Conservation (phyloP, 37 sponge, comb jelly and placozoan species). For the Crambe crambe region DNA sequence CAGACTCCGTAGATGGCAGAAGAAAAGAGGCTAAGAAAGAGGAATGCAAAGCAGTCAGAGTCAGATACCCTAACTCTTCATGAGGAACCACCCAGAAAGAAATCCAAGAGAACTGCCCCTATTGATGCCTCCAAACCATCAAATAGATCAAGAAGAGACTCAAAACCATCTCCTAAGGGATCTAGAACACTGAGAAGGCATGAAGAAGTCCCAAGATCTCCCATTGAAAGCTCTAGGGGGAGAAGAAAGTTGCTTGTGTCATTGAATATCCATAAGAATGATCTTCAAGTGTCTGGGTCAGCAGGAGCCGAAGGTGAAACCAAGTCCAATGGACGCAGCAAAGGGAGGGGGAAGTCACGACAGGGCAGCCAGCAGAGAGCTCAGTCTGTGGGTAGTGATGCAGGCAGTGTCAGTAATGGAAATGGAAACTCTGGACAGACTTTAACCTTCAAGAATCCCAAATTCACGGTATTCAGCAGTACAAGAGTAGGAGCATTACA, state of each 20-base stretch:
- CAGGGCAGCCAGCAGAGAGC: background rate
- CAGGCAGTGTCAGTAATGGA: background rate
- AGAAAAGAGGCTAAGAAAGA: conserved; percentile 9
- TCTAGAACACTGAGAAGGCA: background rate
- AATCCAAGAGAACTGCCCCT: conserved; percentile 2
- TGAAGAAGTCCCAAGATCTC: background rate
- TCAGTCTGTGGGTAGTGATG: background rate
- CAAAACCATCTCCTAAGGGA: background rate
- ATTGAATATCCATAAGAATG: background rate
- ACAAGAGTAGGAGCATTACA: no score
- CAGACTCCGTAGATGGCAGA: background rate
- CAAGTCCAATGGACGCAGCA: background rate
- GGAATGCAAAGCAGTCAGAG: background rate
- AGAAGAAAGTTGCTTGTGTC: background rate
- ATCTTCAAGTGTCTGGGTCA: background rate
- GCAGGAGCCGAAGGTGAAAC: background rate
- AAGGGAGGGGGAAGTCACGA: background rate
- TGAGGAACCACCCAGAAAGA: conserved; percentile 28
- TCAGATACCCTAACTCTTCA: background rate
- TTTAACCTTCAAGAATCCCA: background rate
- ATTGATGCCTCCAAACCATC: background rate
- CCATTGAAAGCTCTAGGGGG: background rate
- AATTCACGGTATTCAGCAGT: background rate
- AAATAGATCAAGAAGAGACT: background rate
- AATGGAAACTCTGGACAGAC: background rate